Percentiles rank a stretch among this genome's conserved stretches.
Conservation (phyloP, 2,113 vertebrate genomes). For the Columba livia region DNA sequence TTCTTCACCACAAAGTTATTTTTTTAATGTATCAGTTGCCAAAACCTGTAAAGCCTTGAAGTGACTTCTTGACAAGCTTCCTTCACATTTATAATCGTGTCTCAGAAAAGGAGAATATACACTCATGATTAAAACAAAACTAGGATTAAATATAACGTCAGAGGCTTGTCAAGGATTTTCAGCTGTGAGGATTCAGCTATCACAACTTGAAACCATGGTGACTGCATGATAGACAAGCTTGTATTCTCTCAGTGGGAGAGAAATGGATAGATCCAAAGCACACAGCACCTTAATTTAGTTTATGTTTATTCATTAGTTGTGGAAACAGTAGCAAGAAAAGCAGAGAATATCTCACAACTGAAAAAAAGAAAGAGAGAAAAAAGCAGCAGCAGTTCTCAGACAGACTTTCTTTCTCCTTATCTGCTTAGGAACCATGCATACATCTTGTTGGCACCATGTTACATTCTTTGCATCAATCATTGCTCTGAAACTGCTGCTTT, state of each 20-base stretch:
- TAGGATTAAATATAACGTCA: background rate
- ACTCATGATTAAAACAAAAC: background rate
- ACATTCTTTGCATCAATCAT: background rate
- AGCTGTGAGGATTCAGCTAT: background rate
- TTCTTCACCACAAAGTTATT: background rate
- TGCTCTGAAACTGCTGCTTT: background rate
- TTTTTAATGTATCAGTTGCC: background rate
- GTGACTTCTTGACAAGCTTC: background rate
- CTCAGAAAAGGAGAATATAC: background rate
- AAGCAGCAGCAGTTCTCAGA: background rate
- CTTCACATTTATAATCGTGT: background rate
- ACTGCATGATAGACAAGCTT: background rate
- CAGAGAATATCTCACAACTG: background rate
- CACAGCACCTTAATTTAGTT: background rate
- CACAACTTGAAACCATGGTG: background rate
- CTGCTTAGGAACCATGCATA: background rate
- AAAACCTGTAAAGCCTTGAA: background rate
- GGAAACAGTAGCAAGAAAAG: background rate
- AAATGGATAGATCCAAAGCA: background rate
- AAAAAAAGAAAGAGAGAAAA: background rate
- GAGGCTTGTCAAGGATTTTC: background rate
- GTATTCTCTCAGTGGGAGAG: background rate
- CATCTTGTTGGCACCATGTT: background rate
- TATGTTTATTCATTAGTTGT: background rate
- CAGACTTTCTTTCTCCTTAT: background rate